phyloP scores from a whole-genome alignment of 2,113 vertebrate species.

The Pangasianodon hypophthalmus region DNA sequence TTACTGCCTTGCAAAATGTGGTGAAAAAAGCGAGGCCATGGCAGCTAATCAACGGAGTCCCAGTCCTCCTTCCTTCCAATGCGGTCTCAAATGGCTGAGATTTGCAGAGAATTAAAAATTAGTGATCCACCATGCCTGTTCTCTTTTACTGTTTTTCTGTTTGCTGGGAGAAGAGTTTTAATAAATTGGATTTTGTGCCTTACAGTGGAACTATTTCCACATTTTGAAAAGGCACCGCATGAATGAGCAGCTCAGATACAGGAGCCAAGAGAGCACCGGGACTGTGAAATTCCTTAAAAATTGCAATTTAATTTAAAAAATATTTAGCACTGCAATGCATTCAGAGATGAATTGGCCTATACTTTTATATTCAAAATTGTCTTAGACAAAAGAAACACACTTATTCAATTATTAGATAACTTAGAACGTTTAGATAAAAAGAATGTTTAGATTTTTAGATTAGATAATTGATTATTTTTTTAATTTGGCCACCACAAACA shows the following conservation, averaged over 20 bases:
- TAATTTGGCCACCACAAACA: no score
- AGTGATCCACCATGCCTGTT: constrained; percentile 68
- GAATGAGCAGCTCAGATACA: constrained; percentile 60
- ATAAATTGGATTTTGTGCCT: constrained; percentile 59
- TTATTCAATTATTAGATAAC: not conserved
- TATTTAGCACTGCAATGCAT: not conserved
- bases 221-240: constrained; percentile 61
- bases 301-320: not conserved
- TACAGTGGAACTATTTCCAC: constrained; percentile 60
- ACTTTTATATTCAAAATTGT: not conserved
- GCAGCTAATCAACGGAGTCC: constrained; percentile 12
- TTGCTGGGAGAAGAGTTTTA: constrained; percentile 38
- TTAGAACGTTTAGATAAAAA: not conserved
- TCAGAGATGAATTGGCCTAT: not conserved
- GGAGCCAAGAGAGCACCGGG: constrained; percentile 49
- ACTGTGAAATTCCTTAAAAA: not conserved
- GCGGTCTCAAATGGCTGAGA: constrained; percentile 18
- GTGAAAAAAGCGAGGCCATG: constrained; percentile 9
- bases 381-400: not conserved
- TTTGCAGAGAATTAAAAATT: constrained; percentile 44
- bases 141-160: constrained; percentile 7
- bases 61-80: not conserved
- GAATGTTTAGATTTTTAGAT: not conserved
- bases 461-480: no score
- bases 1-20: constrained; percentile 5